Evolutionary conservation across 2,797 vertebrate species (phyloP).

Genomic region (Intellagama lesueurii): DNA sequence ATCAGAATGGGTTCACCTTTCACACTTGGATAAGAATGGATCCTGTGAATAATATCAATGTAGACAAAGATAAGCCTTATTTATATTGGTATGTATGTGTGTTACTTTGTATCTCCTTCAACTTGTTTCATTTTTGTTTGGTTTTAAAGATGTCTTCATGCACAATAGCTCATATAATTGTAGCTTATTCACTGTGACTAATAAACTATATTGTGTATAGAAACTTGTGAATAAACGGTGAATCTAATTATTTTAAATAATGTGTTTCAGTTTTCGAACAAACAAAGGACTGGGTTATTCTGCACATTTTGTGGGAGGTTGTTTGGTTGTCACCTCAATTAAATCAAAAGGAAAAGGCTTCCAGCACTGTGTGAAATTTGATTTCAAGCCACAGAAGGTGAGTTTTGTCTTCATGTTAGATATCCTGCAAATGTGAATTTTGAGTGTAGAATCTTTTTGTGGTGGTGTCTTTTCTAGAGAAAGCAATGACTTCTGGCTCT

Average conservation of each 20-base stretch:
- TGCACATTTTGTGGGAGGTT: constrained; percentile 96
- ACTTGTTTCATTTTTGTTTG: neutral
- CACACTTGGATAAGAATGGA: constrained; percentile 99
- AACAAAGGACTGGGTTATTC: constrained; percentile 98
- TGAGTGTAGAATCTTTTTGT: neutral
- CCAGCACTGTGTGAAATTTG: constrained; percentile 98
- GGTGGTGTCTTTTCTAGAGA: neutral
- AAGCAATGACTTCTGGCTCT: neutral
- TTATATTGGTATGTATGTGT: constrained; percentile 93
- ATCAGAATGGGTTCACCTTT: constrained; percentile 98
- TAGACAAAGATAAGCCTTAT: constrained; percentile 99
- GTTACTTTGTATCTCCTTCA: constrained; percentile 55
- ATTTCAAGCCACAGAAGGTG: constrained; percentile 99
- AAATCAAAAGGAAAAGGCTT: constrained; percentile 99
- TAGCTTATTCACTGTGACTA: neutral
- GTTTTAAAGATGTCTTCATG: constrained; percentile 17
- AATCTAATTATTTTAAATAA: constrained; percentile 10
- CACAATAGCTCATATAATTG: neutral
- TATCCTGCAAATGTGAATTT: neutral
- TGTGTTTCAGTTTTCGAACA: constrained; percentile 90
- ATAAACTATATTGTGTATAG: neutral
- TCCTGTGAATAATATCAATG: constrained; percentile 97
- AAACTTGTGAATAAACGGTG: constrained; percentile 22
- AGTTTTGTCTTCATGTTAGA: constrained; percentile 17
- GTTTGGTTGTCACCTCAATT: constrained; percentile 95